phyloP scores from a whole-genome alignment of 2,888 invertebrate species.

The Lasioglossum lativentre region DNA sequence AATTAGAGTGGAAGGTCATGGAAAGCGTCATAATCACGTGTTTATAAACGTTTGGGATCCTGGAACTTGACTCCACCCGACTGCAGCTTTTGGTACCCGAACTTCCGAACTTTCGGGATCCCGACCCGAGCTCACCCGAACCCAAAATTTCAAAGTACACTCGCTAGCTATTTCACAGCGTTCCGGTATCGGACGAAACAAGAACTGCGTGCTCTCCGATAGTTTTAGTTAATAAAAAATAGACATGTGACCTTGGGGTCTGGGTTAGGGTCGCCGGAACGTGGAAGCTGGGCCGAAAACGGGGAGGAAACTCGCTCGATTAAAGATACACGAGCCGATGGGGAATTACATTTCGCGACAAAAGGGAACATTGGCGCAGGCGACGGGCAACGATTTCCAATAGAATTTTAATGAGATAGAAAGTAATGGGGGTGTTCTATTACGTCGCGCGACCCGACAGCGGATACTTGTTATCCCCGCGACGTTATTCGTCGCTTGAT shows the following conservation, averaged over 20 bases:
- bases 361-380: conserved; percentile 15
- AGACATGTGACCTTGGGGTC: background rate
- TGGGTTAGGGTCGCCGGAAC: background rate
- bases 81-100: no score
- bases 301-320: conserved; percentile 43
- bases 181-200: no score
- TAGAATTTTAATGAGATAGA: conserved; percentile 51
- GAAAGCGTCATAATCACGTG: no score
- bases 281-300: conserved; percentile 51
- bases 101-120: no score
- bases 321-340: conserved; percentile 49
- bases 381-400: conserved; percentile 55
- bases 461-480: conserved; percentile 34
- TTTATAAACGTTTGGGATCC: no score
- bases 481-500: conserved; percentile 20
- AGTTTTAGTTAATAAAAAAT: background rate
- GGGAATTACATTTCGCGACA: conserved; percentile 27
- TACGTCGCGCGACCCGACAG: conserved; percentile 19
- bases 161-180: no score
- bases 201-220: background rate
- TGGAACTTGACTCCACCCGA: no score
- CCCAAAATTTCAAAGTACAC: background rate
- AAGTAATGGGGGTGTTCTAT: conserved; percentile 37
- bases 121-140: no score
- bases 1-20: no score